These are phyloP conservation scores for Phylloscopus collybita DNA, from an alignment of 2,797 vertebrate genomes.

Conservation along the genomic window DNA sequence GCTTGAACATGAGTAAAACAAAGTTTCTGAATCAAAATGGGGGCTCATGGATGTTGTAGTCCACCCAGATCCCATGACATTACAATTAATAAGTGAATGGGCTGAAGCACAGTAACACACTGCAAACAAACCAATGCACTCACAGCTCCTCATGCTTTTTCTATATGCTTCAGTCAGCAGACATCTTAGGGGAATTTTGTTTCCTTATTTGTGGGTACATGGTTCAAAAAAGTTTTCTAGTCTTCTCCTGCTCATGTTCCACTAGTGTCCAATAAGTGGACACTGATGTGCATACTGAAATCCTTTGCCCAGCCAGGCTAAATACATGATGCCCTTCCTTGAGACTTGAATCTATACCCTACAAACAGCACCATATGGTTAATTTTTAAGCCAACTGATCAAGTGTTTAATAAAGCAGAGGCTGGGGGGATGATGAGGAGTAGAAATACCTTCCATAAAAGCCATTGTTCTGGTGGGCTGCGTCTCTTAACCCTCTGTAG, in stretches of 20 bases:
- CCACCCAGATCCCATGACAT: neutral
- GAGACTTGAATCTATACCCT: slow-evolving; percentile 70
- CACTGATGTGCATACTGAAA: slow-evolving; percentile 72
- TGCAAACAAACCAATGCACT: neutral
- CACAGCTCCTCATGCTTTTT: neutral
- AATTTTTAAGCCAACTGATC: slow-evolving; percentile 81
- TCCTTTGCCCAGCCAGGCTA: slow-evolving; percentile 69
- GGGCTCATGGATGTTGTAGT: neutral
- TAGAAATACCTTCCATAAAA: slow-evolving; percentile 67
- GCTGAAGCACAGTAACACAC: neutral
- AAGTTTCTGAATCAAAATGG: neutral
- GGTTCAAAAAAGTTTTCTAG: neutral
- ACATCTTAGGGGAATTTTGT: neutral
- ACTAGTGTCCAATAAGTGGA: slow-evolving; percentile 30
- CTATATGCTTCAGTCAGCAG: neutral
- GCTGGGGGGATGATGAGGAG: slow-evolving; percentile 50
- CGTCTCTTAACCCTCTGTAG: neutral
- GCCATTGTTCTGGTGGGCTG: neutral
- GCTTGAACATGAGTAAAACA: neutral
- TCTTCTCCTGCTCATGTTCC: neutral
- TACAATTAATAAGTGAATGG: neutral
- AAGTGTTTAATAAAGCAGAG: slow-evolving; percentile 79
- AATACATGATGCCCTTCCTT: slow-evolving; percentile 77
- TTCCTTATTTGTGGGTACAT: neutral
- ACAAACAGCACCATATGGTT: slow-evolving; percentile 80